Conservation (phyloP, 2,113 vertebrate species). For the Anguilla japonica region DNA sequence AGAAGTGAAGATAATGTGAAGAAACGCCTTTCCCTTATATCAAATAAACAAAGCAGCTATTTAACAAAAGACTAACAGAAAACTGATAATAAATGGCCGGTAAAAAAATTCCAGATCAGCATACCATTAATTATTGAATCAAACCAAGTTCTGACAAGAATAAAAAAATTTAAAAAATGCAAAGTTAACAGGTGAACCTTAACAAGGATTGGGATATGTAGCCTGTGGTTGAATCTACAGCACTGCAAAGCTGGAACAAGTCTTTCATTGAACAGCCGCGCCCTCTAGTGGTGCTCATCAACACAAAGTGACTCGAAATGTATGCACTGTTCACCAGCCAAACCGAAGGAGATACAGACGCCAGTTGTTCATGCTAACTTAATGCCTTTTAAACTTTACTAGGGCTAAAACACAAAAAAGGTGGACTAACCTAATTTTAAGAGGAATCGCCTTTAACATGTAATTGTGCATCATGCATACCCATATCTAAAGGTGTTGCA, state of each 20-base stretch:
- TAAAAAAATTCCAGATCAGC: neutral
- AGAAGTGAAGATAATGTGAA: neutral
- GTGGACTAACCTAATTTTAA: neutral
- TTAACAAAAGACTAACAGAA: neutral
- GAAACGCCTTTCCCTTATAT: neutral
- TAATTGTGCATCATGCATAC: neutral
- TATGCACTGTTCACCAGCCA: neutral
- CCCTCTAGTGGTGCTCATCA: slow-evolving; percentile 22
- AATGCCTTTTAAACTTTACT: neutral
- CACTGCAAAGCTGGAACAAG: neutral
- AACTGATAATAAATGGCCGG: neutral
- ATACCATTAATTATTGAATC: neutral
- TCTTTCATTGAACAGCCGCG: neutral
- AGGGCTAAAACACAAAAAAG: too few relatives aligned
- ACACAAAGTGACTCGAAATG: neutral
- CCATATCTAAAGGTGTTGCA: neutral
- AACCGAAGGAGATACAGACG: neutral
- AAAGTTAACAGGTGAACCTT: neutral
- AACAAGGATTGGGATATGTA: neutral
- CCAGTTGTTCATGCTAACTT: neutral
- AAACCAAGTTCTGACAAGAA: neutral
- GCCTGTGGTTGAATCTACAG: neutral
- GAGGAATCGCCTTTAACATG: neutral
- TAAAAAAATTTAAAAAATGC: neutral
- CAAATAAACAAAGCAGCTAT: neutral